Evolutionary conservation across 1,140 invertebrate species (phyloP), one percentile per base, ranked within the genome.

Genomic region (Lucilia cuprina): DNA sequence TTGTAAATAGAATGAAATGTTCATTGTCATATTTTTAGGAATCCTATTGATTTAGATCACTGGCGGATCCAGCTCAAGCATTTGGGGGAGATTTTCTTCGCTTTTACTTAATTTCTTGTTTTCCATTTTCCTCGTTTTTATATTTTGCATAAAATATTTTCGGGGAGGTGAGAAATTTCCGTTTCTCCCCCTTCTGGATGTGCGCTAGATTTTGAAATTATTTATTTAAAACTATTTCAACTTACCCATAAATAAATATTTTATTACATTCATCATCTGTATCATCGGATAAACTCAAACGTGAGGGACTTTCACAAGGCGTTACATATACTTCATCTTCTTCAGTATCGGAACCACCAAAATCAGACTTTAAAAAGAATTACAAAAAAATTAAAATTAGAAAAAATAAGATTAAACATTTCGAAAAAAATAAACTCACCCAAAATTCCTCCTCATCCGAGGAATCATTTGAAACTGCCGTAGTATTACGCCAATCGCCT

Each of bases 301-400:
- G 87, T 9, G 87, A 86, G 0, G 92, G 92, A 25, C 92, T 93
- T 14, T 91, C 91, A 19, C 92, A 92, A 5, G 94, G 94, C 55
- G 94, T 94, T 83, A 87, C 90, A 86, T 91, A 93, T 49, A 88
- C 86, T 21, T 92, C 91, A 12, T 91, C 91, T 3, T 89, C 89
- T 84, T 84, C 74, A 19, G 74, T 83, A 41, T 85, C 84, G 21
- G 83, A 83, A 47, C 74, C 83, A 83, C 86, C 83, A 83, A 84
- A 86, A 75, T 86, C 86, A 19, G 85, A 86, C 86, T 86, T 41
- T 41, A 41, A 41, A 49, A 14, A 13, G 13, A 55, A 55, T 55
- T 12, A n/a, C 7, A 5, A 12, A 55, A 55, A n/a, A 14, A 12
- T 12, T 10, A 55, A 8, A 13, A 55, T 55, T 55, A 4, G 12